A percentile compares a stretch with the other conserved stretches of the same genome.
These are phyloP conservation scores for Mesaphorura yosii DNA, from an alignment of 1,140 invertebrate genomes.

Conservation along the genomic window DNA sequence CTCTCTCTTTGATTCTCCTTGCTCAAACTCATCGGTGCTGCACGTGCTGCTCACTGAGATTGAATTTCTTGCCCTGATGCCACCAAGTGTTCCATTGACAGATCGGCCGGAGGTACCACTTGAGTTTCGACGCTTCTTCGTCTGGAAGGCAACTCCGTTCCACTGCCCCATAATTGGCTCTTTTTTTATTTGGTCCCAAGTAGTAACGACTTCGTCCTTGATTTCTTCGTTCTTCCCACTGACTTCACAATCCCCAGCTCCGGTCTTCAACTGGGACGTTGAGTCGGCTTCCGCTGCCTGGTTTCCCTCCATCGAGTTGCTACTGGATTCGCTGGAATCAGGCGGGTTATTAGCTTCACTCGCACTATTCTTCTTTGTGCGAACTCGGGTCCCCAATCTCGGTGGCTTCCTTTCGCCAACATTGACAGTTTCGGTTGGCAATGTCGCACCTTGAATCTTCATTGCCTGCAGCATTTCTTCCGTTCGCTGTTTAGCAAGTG, in stretches of 20 bases:
- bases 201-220: constrained; percentile 44
- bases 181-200: constrained; percentile 39
- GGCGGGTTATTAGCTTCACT: constrained; percentile 49
- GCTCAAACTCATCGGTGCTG: constrained; percentile 52
- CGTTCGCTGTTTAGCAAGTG: constrained; percentile 71
- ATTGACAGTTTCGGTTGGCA: constrained; percentile 58
- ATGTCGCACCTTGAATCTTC: constrained; percentile 63
- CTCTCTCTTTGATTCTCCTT: constrained; percentile 51
- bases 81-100: constrained; percentile 37
- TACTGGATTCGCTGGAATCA: no score
- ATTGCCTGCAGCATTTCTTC: constrained; percentile 76
- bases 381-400: constrained; percentile 58
- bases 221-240: constrained; percentile 38
- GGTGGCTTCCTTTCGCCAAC: constrained; percentile 55
- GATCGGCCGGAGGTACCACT: background rate
- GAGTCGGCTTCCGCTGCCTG: constrained; percentile 38
- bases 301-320: no score
- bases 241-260: constrained; percentile 31
- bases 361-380: constrained; percentile 60
- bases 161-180: no score
- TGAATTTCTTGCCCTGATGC: constrained; percentile 32
- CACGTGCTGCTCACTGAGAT: constrained; percentile 48
- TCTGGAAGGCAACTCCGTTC: constrained; percentile 33
- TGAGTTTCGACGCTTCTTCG: constrained; percentile 31
- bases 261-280: constrained; percentile 37